Conservation (phyloP, 2,888 invertebrate species). For the Drosophila basisetae region DNA sequence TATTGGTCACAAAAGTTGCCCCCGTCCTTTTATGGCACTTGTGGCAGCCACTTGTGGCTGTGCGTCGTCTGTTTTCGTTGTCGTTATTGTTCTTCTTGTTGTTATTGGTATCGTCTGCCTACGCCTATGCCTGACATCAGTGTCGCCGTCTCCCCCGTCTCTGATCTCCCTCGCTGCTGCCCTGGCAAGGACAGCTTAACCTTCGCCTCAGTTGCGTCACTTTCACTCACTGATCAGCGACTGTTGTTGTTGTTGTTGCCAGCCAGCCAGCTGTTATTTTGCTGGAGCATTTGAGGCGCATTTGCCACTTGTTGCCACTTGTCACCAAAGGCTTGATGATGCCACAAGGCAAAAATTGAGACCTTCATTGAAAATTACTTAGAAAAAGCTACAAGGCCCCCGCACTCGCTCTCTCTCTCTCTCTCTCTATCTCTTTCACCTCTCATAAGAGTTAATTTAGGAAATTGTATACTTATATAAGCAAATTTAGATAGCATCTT, state of each 20-base stretch:
- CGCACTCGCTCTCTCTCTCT: not conserved
- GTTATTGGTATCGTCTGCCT: constrained; percentile 9
- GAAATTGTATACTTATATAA: not conserved
- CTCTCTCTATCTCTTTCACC: not conserved
- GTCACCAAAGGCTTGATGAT: not conserved
- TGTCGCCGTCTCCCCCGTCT: not conserved
- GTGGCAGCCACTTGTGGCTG: constrained; percentile 43
- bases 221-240: constrained; percentile 50
- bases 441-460: not conserved
- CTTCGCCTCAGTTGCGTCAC: constrained; percentile 31
- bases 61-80: constrained; percentile 35
- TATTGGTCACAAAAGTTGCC: constrained; percentile 44
- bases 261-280: constrained; percentile 29
- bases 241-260: not conserved
- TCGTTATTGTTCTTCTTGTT: constrained; percentile 39
- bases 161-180: not conserved
- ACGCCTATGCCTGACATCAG: not conserved
- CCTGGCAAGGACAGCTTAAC: constrained; percentile 56
- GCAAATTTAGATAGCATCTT: not conserved
- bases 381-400: not conserved
- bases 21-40: constrained; percentile 68
- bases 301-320: constrained; percentile 9
- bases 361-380: not conserved
- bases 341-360: not conserved
- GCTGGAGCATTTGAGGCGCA: constrained; percentile 23